Conservation (phyloP, 2,797 vertebrate genomes). For the Scolopax bukidnonensis region DNA sequence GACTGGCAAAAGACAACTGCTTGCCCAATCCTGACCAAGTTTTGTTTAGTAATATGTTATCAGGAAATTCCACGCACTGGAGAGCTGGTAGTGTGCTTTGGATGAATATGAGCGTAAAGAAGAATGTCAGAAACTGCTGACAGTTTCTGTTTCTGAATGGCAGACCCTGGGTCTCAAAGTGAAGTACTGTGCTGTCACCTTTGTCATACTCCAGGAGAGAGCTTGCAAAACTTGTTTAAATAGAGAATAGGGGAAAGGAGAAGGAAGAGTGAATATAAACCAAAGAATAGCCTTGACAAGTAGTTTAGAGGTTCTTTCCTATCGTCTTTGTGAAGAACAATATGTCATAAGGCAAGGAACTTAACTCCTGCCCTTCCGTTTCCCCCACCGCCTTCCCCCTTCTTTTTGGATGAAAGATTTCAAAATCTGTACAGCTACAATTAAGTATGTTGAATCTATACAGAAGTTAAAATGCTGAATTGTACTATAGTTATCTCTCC, state of each 20-base stretch:
- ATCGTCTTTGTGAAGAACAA: neutral
- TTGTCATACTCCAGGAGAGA: slow-evolving; percentile 20
- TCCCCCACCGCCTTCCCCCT: neutral
- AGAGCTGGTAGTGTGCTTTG: neutral
- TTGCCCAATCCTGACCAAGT: neutral
- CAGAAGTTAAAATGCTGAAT: neutral
- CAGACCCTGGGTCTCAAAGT: neutral
- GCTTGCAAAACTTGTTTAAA: slow-evolving; percentile 38
- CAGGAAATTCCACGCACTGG: neutral
- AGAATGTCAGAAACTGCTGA: neutral
- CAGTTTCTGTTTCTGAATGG: neutral
- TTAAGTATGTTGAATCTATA: neutral
- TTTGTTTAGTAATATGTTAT: neutral
- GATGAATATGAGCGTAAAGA: neutral
- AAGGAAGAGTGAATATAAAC: slow-evolving; percentile 32
- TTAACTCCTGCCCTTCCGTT: neutral
- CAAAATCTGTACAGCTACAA: neutral
- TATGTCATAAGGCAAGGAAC: neutral
- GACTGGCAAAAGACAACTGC: slow-evolving; percentile 3
- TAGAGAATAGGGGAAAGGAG: slow-evolving; percentile 19
- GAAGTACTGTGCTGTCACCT: neutral
- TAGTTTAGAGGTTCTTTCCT: neutral
- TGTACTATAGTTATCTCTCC: neutral
- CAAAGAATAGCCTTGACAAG: neutral
- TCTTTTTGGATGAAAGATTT: neutral